Evolutionary conservation across 1,140 invertebrate genomes (phyloP), one percentile per base, ranked within the genome.

Genomic region (Aethina tumida): DNA sequence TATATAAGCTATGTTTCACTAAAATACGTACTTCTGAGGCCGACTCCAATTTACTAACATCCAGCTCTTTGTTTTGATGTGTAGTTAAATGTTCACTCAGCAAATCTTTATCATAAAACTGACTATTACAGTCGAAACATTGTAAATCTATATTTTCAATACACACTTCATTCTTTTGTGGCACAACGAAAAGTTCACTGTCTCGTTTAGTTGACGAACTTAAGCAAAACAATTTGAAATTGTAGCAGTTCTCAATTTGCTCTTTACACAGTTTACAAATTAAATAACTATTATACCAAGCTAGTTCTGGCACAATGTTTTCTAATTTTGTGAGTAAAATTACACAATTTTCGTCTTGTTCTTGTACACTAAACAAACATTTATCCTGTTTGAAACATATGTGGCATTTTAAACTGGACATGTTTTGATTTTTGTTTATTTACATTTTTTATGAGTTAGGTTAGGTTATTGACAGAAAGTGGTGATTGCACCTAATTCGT

Each of bases 221-320:
- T 35, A 35, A 6, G 37, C 10, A 28, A 28, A 28, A 10, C 12
- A 28, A 28, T 18, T 20, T 38, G 15, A 38, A 38, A 14, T 28
- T 26, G 8, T 14, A 35, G 12, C 13, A 24, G 24, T 25, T 27
- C 5, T 49, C 29, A 14, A 49, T 18, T 30, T 35, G 30, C 14
- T 9, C 5, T 12, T 19, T 35, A 35, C 47, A 49, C 24, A 18
- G 7, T 12, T 20, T 3, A 24, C 47, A 49, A 33, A 47, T 43
- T 2, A 28, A 30, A 7, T 38, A 25, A 9, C 22, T 10, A n/a
- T 39, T 36, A 7, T n/a, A 8, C 36, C 40, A 43, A 6, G 44
- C 45, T 14, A 39, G 12, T 35, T 47, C 37, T 9, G 41, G 28
- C 9, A 27, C 36, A 26, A 46, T 26, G 9, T 16, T 12, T 20